Conservation (phyloP, 2,113 vertebrate species). For the Neomonachus schauinslandi region DNA sequence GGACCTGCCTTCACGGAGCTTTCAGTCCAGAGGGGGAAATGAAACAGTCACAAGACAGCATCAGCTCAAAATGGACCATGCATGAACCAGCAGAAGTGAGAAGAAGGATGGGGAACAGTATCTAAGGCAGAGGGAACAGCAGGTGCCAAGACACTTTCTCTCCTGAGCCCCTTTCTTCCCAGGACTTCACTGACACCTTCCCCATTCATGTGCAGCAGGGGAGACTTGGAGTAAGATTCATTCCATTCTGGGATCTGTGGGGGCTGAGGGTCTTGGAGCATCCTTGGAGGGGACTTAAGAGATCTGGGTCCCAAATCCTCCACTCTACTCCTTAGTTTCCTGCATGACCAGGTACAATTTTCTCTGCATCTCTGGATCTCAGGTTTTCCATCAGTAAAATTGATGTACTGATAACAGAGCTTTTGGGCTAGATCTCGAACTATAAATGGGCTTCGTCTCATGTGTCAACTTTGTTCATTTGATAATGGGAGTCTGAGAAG, state of each 20-base stretch:
- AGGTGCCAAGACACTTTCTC: not conserved
- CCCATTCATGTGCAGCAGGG: conserved; percentile 53
- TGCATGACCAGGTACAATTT: not conserved
- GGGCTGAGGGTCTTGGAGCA: not conserved
- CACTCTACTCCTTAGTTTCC: not conserved
- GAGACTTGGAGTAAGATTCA: not conserved
- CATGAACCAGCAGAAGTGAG: not conserved
- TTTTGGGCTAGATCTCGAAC: not conserved
- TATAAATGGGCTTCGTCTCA: not conserved
- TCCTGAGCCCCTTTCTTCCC: not conserved
- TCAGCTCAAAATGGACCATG: not conserved
- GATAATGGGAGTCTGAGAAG: not conserved
- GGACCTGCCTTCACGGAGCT: not conserved
- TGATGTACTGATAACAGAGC: not conserved
- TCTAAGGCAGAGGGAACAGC: not conserved
- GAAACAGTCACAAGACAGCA: not conserved
- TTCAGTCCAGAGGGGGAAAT: not conserved
- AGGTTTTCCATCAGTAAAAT: not conserved
- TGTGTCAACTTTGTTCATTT: not conserved
- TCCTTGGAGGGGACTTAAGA: not conserved
- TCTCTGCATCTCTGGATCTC: not conserved
- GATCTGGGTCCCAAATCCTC: not conserved
- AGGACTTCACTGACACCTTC: conserved; percentile 61
- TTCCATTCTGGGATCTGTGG: not conserved
- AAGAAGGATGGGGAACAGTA: not conserved